phyloP scores from a whole-genome alignment of 53 echinoderm and acorn worm genomes.

The Glandiceps talaboti region DNA sequence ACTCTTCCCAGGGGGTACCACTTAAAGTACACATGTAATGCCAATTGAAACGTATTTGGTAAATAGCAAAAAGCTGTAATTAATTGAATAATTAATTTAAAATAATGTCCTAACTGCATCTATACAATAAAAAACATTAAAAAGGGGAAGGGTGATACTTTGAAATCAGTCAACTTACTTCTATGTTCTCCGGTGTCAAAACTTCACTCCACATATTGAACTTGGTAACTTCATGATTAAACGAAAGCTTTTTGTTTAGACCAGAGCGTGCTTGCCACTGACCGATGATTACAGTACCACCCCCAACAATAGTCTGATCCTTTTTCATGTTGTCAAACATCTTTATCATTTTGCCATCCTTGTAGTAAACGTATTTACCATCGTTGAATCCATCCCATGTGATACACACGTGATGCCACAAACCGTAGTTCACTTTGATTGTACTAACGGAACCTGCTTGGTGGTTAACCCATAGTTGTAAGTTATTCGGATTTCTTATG shows the following conservation, averaged over 20 bases:
- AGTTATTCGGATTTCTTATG: not conserved
- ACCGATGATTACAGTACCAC: not conserved
- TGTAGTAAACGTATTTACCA: not conserved
- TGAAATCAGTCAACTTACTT: too few species aligned
- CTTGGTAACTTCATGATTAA: not conserved
- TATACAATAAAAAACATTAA: too few species aligned
- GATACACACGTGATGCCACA: not conserved
- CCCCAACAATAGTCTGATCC: not conserved
- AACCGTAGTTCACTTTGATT: not conserved
- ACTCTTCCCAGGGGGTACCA: too few species aligned
- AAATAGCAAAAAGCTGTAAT: too few species aligned
- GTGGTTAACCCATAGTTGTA: not conserved
- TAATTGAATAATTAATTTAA: too few species aligned
- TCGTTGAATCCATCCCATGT: not conserved
- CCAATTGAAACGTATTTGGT: too few species aligned
- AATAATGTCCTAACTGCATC: too few species aligned
- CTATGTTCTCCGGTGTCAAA: too few species aligned
- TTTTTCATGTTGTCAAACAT: not conserved
- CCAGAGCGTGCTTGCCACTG: not conserved
- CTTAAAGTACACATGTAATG: too few species aligned
- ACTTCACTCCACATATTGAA: not conserved
- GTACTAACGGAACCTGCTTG: not conserved
- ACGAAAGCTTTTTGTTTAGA: not conserved
- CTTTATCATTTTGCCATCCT: not conserved
- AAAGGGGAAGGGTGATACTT: too few species aligned